phyloP scores from a whole-genome alignment of 2,797 vertebrate genomes.

The Sitta carolinensis region DNA sequence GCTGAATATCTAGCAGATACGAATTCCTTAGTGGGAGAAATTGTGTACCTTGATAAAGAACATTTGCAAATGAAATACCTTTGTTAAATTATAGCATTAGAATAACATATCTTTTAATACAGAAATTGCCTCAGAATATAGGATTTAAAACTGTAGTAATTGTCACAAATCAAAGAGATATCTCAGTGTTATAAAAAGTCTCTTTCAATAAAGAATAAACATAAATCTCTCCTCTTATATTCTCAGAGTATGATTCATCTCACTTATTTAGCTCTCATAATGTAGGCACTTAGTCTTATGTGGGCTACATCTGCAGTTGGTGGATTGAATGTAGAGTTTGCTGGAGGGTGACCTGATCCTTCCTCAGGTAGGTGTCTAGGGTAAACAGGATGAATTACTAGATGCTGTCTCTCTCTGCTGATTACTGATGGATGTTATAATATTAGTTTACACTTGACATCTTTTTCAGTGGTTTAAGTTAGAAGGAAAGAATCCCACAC shows the following conservation, averaged over 20 bases:
- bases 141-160: slow-evolving; percentile 15
- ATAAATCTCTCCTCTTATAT: slow-evolving; percentile 26
- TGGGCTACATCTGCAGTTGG: not conserved
- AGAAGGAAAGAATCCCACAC: not conserved
- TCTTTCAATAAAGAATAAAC: slow-evolving; percentile 18
- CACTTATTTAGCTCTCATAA: not conserved
- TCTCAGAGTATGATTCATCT: slow-evolving; percentile 8
- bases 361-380: not conserved
- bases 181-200: not conserved
- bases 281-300: not conserved
- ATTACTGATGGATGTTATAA: not conserved
- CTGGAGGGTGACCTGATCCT: slow-evolving; percentile 13
- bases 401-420: not conserved
- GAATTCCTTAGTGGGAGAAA: slow-evolving; percentile 31
- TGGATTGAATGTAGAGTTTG: not conserved
- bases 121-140: slow-evolving; percentile 2
- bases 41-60: slow-evolving; percentile 37
- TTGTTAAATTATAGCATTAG: slow-evolving; percentile 11
- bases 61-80: slow-evolving; percentile 37
- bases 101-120: not conserved
- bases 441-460: not conserved
- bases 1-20: not conserved
- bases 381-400: slow-evolving; percentile 20
- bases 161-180: not conserved
- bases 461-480: not conserved